Evolutionary conservation across 2,797 vertebrate species (phyloP), one percentile per base, ranked within the genome.

Genomic region (Epinephelus awoara): DNA sequence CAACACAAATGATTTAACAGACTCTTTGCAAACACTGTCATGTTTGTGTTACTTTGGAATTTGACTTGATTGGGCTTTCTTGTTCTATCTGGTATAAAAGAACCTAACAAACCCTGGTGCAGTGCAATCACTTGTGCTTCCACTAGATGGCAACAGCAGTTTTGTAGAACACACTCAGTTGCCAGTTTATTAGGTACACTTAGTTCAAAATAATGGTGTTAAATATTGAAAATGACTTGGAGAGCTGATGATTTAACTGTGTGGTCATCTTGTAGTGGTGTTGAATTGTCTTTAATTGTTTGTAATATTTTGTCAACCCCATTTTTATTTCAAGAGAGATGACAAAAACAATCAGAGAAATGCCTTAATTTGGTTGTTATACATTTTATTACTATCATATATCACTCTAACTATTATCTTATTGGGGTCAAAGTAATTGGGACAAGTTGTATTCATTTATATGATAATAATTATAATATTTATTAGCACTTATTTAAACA

Each of bases 61-160:
- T 57, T 23, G 2, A 38, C 13, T 56, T 77, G 0, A 38, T 25
- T 52, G 7, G 19, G 4, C 6, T 19, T 59, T 64, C 3, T 55
- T 54, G n/a, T 19, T 21, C 3, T 34, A 47, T 54, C 3, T n/a
- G 14, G 5, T 14, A 7, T 21, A 34, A 23, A 55, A 19, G 14
- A 54, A 67, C 8, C 6, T 14, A 19, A 40, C 38, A 49, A 63
- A 46, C 3, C 2, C n/a, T 25, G 4, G 5, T 77, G 4, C 10
- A 64, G 5, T 72, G 38, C 14, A 49, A 1, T 67, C 15, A 1
- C 25, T 74, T 62, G 52, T 46, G 73, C 15, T 34, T 68, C 65
- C 82, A 86, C 55, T 81, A 78, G 79, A 70, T 77, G 83, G 67
- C 61, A 67, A 23, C 46, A 72, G 17, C 49, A 13, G 6, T 62